Percentiles rank a stretch among this genome's conserved stretches.
Conservation (phyloP, 2,888 invertebrate genomes). For the Macropis europaea region DNA sequence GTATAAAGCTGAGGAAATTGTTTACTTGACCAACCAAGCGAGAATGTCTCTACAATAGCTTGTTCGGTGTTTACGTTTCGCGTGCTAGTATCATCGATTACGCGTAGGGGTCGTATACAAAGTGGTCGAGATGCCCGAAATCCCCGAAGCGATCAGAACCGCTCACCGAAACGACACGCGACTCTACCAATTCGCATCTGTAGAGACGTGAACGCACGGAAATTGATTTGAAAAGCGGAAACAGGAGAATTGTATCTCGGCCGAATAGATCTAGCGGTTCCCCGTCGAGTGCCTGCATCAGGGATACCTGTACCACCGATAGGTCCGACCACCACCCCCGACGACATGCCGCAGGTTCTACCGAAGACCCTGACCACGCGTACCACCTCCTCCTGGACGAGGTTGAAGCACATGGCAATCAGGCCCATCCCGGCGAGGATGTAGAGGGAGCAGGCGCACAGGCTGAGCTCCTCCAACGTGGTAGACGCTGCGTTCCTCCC, state of each 20-base stretch:
- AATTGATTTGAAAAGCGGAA: too few species aligned
- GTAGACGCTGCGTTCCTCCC: slow-evolving; percentile 78
- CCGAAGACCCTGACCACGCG: slow-evolving; percentile 82
- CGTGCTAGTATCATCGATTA: too few species aligned
- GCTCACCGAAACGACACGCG: too few species aligned
- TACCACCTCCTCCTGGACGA: slow-evolving; percentile 89
- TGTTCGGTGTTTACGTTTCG: too few species aligned
- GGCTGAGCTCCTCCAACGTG: slow-evolving; percentile 84
- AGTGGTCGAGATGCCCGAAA: slow-evolving; percentile 52
- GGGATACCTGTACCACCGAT: slow-evolving; percentile 74
- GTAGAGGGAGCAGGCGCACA: slow-evolving; percentile 90
- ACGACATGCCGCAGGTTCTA: slow-evolving; percentile 77
- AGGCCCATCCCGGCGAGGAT: slow-evolving; percentile 92
- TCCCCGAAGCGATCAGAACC: slow-evolving; percentile 47
- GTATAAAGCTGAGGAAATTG: too few species aligned
- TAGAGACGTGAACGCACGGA: too few species aligned
- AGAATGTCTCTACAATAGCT: too few species aligned
- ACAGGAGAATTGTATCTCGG: slow-evolving; percentile 17
- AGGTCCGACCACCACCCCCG: slow-evolving; percentile 74
- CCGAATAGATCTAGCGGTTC: slow-evolving; percentile 51
- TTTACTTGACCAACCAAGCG: too few species aligned
- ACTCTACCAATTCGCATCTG: background rate
- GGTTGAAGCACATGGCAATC: slow-evolving; percentile 92
- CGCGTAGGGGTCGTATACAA: slow-evolving; percentile 35
- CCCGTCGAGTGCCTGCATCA: slow-evolving; percentile 67